Percentiles rank a stretch among this genome's conserved stretches.
Evolutionary conservation across 1,140 invertebrate species (phyloP).

Genomic region (Vanessa tameamea): DNA sequence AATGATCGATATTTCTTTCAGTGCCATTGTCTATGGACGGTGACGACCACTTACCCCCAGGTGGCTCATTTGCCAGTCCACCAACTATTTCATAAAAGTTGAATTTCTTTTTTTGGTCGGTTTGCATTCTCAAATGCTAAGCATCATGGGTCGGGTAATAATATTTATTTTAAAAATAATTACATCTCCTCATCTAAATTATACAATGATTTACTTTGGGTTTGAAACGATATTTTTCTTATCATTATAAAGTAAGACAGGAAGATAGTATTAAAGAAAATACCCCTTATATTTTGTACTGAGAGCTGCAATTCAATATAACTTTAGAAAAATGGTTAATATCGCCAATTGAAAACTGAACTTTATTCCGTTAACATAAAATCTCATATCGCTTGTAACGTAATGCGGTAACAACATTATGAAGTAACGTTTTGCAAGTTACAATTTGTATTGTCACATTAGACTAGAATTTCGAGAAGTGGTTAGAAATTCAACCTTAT

Average conservation of each 20-base stretch:
- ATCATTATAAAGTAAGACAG: constrained; percentile 11
- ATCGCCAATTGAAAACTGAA: constrained; percentile 1
- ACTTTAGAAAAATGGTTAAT: constrained; percentile 15
- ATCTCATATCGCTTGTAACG: constrained; percentile 23
- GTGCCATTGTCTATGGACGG: too few species aligned
- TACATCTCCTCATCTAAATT: too few species aligned
- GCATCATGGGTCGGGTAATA: too few species aligned
- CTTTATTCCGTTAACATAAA: constrained; percentile 18
- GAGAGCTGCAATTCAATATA: constrained; percentile 38
- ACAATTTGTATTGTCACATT: constrained; percentile 56
- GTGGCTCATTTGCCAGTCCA: too few species aligned
- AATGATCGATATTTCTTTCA: too few species aligned
- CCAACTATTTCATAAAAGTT: too few species aligned
- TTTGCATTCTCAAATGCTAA: too few species aligned
- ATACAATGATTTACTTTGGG: not conserved
- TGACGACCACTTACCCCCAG: too few species aligned
- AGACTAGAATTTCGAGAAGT: constrained; percentile 34
- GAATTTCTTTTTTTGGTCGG: too few species aligned
- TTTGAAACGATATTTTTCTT: not conserved
- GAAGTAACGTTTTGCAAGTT: constrained; percentile 37
- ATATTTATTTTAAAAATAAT: too few species aligned
- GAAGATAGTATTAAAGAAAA: constrained; percentile 36
- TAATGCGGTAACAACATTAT: constrained; percentile 31
- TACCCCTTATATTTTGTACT: constrained; percentile 45
- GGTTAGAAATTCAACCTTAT: constrained; percentile 23